Conservation (phyloP, 1,140 invertebrate genomes). For the Cydia splendana region DNA sequence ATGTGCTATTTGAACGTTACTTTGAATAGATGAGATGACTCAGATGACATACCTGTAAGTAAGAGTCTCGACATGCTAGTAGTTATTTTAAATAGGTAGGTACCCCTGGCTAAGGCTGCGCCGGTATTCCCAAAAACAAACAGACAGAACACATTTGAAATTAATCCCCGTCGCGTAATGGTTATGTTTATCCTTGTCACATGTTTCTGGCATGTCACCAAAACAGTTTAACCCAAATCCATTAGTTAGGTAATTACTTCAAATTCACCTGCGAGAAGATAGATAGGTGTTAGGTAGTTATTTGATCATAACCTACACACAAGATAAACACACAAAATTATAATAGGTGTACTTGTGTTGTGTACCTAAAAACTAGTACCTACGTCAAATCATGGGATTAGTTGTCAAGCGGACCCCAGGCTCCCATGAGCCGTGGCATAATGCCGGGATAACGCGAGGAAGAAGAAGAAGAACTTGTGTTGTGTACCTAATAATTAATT, state of each 20-base stretch:
- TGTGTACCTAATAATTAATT: too few relatives aligned
- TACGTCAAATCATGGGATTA: too few relatives aligned
- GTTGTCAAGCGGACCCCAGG: too few relatives aligned
- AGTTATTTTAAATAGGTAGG: background rate
- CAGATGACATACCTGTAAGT: too few relatives aligned
- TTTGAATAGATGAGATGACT: too few relatives aligned
- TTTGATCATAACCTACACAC: background rate
- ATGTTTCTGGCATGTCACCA: background rate
- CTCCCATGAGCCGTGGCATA: too few relatives aligned
- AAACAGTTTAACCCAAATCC: conserved; percentile 2
- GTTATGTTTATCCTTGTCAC: background rate
- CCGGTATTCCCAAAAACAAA: background rate
- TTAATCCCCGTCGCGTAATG: background rate
- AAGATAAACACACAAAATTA: background rate
- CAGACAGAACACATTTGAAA: background rate
- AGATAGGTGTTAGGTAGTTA: background rate
- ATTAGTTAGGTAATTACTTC: background rate
- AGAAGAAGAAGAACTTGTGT: too few relatives aligned
- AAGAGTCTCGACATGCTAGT: too few relatives aligned
- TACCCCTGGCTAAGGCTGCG: background rate
- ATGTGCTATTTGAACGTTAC: too few relatives aligned
- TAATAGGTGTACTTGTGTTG: background rate
- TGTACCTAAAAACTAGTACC: too few relatives aligned
- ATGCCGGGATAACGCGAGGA: too few relatives aligned
- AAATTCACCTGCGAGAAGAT: background rate